Conservation (phyloP, 2,888 invertebrate species). For the Ormyrus thymus region DNA sequence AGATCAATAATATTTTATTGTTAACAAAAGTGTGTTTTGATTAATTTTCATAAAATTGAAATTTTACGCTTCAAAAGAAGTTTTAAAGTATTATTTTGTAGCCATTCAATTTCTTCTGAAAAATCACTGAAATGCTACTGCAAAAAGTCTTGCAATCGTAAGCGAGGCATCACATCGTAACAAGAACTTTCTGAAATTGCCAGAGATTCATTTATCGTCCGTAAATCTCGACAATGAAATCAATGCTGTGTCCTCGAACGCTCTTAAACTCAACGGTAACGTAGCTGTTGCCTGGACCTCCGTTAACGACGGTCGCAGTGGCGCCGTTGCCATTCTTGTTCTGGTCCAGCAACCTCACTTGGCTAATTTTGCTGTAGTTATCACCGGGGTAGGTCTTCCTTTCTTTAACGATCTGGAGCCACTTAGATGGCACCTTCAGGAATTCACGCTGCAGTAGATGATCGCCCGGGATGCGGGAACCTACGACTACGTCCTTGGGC, state of each 20-base stretch:
- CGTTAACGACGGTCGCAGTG: neutral
- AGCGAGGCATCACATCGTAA: too few species aligned
- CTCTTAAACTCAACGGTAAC: slow-evolving; percentile 35
- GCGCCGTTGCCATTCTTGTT: slow-evolving; percentile 38
- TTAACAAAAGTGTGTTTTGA: too few species aligned
- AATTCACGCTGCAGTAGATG: slow-evolving; percentile 31
- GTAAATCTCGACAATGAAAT: slow-evolving; percentile 44
- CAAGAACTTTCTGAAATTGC: too few species aligned
- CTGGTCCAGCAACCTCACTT: slow-evolving; percentile 37
- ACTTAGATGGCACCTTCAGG: slow-evolving; percentile 21
- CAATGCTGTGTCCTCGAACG: slow-evolving; percentile 42
- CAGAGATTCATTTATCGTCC: slow-evolving; percentile 19
- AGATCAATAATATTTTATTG: too few species aligned
- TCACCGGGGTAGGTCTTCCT: slow-evolving; percentile 34
- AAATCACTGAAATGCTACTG: too few species aligned
- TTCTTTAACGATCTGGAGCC: slow-evolving; percentile 15
- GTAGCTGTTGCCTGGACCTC: slow-evolving; percentile 29
- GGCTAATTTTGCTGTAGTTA: slow-evolving; percentile 30
- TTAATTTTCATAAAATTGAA: too few species aligned
- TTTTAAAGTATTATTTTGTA: too few species aligned
- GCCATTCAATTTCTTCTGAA: too few species aligned
- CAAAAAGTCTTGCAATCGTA: too few species aligned
- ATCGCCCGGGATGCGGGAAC: slow-evolving; percentile 13
- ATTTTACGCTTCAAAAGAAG: too few species aligned
- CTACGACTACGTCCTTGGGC: slow-evolving; percentile 26